These are phyloP conservation scores for Saccopteryx leptura DNA, from an alignment of 2,113 vertebrate species.

Conservation along the genomic window DNA sequence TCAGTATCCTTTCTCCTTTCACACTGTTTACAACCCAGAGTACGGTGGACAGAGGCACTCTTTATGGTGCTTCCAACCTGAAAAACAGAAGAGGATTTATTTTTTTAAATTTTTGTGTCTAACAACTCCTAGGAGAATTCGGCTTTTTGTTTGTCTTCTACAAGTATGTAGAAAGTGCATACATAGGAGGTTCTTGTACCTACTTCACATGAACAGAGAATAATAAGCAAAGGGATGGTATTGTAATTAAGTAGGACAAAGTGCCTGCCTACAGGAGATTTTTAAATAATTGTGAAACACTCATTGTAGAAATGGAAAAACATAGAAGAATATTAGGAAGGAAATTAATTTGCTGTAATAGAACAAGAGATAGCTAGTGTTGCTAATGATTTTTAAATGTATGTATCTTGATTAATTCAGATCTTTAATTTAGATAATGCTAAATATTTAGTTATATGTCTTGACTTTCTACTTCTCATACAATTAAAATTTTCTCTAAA, in stretches of 20 bases:
- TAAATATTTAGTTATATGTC: conserved; percentile 1
- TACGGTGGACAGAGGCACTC: not conserved
- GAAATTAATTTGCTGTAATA: not conserved
- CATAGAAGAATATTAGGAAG: conserved; percentile 1
- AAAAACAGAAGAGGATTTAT: not conserved
- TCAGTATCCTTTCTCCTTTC: not conserved
- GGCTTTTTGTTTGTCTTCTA: not conserved
- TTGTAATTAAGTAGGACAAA: conserved; percentile 1
- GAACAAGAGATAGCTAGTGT: conserved; percentile 2
- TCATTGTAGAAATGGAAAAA: conserved; percentile 8
- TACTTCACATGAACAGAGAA: conserved; percentile 21
- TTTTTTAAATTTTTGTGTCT: not conserved
- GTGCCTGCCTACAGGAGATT: not conserved
- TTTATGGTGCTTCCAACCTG: not conserved
- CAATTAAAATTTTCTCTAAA: conserved; percentile 9
- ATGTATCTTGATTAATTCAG: not conserved
- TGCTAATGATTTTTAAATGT: conserved; percentile 12
- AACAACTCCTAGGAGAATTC: not conserved
- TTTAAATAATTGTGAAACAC: not conserved
- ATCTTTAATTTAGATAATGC: conserved; percentile 36
- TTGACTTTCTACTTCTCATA: conserved; percentile 36
- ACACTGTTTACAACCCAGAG: not conserved
- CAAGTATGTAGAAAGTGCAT: not conserved
- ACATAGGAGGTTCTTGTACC: not conserved
- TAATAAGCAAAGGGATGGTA: not conserved